These are phyloP conservation scores for Chlorodrepanis virens DNA, from an alignment of 2,113 vertebrate species.

Conservation along the genomic window DNA sequence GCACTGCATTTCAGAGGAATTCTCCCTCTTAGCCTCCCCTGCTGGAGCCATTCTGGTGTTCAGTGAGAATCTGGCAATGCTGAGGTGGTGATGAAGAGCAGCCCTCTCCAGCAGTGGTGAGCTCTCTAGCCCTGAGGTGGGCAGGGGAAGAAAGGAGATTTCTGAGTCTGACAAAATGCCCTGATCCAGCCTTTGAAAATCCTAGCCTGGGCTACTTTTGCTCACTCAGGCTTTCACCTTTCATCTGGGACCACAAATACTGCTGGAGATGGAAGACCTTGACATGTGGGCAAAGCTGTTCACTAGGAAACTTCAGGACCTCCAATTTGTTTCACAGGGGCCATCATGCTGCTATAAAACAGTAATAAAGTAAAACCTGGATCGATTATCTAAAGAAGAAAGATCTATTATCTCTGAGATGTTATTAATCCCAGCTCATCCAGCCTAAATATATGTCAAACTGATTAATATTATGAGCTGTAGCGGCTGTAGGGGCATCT, in stretches of 20 bases:
- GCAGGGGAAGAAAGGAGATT: not conserved
- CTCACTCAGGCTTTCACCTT: not conserved
- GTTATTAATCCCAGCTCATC: constrained; percentile 17
- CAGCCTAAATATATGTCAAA: constrained; percentile 45
- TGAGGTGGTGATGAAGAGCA: not conserved
- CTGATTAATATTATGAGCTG: constrained; percentile 42
- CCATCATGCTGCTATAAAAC: not conserved
- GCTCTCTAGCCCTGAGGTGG: not conserved
- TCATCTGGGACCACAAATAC: not conserved
- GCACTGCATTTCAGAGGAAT: not conserved
- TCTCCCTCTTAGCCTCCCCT: not conserved
- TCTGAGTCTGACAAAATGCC: not conserved
- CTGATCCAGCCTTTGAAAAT: not conserved
- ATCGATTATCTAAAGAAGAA: constrained; percentile 29
- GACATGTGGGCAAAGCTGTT: not conserved
- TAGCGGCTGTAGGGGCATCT: constrained; percentile 14
- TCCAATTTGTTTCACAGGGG: constrained; percentile 7
- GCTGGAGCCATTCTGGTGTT: not conserved
- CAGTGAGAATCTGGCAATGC: not conserved
- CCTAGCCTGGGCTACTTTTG: not conserved
- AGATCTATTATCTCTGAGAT: not conserved
- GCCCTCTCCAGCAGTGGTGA: not conserved
- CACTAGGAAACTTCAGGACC: not conserved
- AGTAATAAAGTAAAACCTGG: constrained; percentile 9
- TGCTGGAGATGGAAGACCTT: not conserved